Base-by-base conservation (phyloP, 2,113 vertebrate genomes). In the Etheostoma spectabile region DNA sequence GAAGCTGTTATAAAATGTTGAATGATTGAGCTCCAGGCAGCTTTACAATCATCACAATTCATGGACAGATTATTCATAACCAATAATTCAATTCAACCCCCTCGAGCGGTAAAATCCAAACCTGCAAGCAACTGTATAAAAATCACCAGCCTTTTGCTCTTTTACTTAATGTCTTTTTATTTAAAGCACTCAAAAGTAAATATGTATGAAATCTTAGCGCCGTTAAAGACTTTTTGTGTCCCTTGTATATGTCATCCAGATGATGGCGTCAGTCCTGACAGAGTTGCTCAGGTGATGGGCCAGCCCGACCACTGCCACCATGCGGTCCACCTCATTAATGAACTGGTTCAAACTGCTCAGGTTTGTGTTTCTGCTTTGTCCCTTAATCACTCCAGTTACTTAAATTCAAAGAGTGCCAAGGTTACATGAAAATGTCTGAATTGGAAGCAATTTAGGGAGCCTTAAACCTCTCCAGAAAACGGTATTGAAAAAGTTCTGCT, bases 261-360 rank as follows among this genome's bases (percentile, higher is more conserved):
- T 89, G 98, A 99, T 57, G 98, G 98, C 16, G 94, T 99, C 91
- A 99, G 97, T 86, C 95, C 97, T 0, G 98, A 99, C 70, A 93
- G 98, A 89, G 95, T 99, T 0, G 98, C 98, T 0, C 97, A 99
- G 93, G 97, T 99, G 93, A 99, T 99, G 97, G 98, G 98, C 10
- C 97, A 97, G 92, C 96, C 96, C 0, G 98, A 99, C 6, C 94
- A 98, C 86, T 99, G 98, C 96, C 97, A 99, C 77, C 97, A 99
- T 0, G 98, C 98, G 0, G 96, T 97, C 5, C 97, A 98, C 77
- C 95, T 99, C 95, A 99, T 99, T 95, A 97, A 94, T 1, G 98
- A 99, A 84, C 96, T 99, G 63, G 97, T 99, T 76, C 96, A 99
- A 12, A 99, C 98, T 0, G 98, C 98, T 86, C 98, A 99, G 97